Base-by-base conservation (phyloP, 2,797 vertebrate genomes). In the Pachyuromys duprasi region DNA sequence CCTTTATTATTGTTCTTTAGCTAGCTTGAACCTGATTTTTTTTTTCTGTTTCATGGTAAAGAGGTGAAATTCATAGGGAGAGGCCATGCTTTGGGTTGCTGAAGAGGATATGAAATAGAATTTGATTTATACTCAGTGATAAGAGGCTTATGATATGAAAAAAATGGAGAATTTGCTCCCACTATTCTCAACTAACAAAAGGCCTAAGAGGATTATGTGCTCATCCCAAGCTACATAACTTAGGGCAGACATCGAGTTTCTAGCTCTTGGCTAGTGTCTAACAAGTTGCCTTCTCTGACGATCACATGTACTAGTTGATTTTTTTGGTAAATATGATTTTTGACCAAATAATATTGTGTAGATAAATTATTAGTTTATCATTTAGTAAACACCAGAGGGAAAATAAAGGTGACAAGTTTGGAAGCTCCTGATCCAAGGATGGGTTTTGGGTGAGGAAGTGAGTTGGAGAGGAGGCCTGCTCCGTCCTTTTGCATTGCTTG, bases 81-180 rank as follows among this genome's bases (percentile, higher is more conserved):
- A 80, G 7, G 18, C 60, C 8, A 5, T 70, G 62, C 20, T 79
- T 67, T 57, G 42, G 20, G 28, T 39, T 84, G 1, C 57, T 65
- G 4, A 3, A 28, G 65, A 92, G 60, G 49, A 82, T 92, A 26
- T 80, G 42, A 95, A 69, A 70, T 65, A 74, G 67, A 82, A 88
- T 57, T 69, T 67, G 63, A 86, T 75, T 62, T 65, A 53, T 22
- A 22, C 72, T 79, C 63, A 39, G 24, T 60, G 53, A 26, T 62
- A 36, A 90, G 81, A 97, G 74, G 31, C 55, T 92, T n/a, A 24
- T 26, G 75, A 45, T 63, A 57, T 3, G n/a, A 79, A 81, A 86
- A 80, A 57, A 17, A n/a, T 36, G 18, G 45, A 87, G 42, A 5
- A 1, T 86, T n/a, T 36, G 33, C 72, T 17, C 76, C 72, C 42